These are phyloP conservation scores for Malacoctenus gilli DNA, from an alignment of 2,797 vertebrate species.

Conservation along the genomic window DNA sequence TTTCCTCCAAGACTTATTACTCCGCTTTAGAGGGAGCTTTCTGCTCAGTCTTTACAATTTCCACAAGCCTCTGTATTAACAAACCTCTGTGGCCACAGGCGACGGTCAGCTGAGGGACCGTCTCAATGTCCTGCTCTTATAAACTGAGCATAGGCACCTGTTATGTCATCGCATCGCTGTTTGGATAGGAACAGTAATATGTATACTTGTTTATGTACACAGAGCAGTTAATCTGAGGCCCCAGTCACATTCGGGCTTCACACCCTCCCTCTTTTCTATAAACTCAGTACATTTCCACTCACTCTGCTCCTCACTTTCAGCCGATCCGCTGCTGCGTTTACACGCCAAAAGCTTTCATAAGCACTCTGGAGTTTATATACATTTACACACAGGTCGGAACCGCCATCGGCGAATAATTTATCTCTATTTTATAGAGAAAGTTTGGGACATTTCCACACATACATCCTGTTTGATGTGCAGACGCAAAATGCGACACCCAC, in stretches of 20 bases:
- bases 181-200: slow-evolving; percentile 65
- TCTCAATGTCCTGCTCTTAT: slow-evolving; percentile 49
- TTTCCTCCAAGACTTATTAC: background rate
- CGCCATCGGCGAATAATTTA: too few relatives aligned
- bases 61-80: slow-evolving; percentile 13
- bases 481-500: slow-evolving; percentile 37
- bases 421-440: too few relatives aligned
- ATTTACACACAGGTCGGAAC: too few relatives aligned
- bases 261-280: slow-evolving; percentile 49
- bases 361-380: background rate
- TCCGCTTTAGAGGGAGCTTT: slow-evolving; percentile 1
- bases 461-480: too few relatives aligned
- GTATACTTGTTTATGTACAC: slow-evolving; percentile 75
- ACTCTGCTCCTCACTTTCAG: slow-evolving; percentile 34
- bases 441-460: slow-evolving; percentile 1
- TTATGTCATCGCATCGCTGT: slow-evolving; percentile 54
- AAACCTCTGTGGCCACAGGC: background rate
- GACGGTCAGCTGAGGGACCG: slow-evolving; percentile 15
- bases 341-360: slow-evolving; percentile 31
- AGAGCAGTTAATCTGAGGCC: slow-evolving; percentile 65
- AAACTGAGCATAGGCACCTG: slow-evolving; percentile 30
- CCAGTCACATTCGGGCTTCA: slow-evolving; percentile 66
- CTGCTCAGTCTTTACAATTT: slow-evolving; percentile 1
- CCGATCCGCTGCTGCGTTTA: slow-evolving; percentile 10
- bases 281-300: slow-evolving; percentile 80